Evolutionary conservation across 2,113 vertebrate species (phyloP).

Genomic region (Nerophis lumbriciformis): DNA sequence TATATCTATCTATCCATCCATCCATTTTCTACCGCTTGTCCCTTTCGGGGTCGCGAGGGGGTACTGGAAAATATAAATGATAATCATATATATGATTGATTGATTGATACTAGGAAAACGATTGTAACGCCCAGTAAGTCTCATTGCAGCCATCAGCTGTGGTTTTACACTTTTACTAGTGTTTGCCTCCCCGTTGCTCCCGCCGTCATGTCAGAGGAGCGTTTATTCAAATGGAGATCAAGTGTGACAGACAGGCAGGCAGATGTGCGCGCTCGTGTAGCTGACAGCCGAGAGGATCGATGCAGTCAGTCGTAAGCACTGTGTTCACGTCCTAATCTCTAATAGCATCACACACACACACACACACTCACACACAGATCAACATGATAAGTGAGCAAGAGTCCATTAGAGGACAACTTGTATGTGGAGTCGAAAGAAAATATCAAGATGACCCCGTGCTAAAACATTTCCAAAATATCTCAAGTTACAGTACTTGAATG

Average conservation of each 20-base stretch:
- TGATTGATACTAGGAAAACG: no score
- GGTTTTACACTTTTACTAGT: constrained; percentile 39
- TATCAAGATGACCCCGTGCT: constrained; percentile 30
- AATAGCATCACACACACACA: constrained; percentile 58
- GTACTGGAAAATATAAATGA: no score
- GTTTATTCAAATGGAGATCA: constrained; percentile 62
- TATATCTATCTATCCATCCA: no score
- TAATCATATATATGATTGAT: no score
- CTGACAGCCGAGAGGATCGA: constrained; percentile 47
- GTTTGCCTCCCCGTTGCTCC: constrained; percentile 17
- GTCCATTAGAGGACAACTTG: constrained; percentile 51
- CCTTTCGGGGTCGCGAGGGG: no score
- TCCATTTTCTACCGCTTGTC: no score
- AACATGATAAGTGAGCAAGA: constrained; percentile 40
- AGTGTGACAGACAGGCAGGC: constrained; percentile 57
- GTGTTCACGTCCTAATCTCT: constrained; percentile 69
- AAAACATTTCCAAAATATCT: no score
- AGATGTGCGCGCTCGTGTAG: constrained; percentile 58
- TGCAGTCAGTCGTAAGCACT: constrained; percentile 61
- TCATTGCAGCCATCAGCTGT: constrained; percentile 47
- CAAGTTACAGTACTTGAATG: no score
- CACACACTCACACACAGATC: constrained; percentile 32
- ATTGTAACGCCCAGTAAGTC: constrained; percentile 7
- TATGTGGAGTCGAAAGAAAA: constrained; percentile 36
- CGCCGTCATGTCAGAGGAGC: constrained; percentile 46